A percentile compares a stretch with the other conserved stretches of the same genome.
Evolutionary conservation across 2,888 invertebrate species (phyloP).

Genomic region (Drosophila sordidula): DNA sequence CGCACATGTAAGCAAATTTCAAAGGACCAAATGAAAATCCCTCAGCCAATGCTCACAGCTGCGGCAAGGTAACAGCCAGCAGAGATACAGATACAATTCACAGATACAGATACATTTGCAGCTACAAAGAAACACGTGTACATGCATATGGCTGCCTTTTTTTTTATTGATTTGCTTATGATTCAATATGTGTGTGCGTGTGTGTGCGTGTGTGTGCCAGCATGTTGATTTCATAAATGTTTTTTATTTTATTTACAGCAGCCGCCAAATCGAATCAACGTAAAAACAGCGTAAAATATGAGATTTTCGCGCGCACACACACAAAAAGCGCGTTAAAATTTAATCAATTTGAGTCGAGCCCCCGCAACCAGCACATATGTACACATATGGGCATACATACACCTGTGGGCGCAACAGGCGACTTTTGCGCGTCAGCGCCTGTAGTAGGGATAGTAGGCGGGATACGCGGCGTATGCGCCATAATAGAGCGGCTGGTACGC

Average conservation of each 20-base stretch:
- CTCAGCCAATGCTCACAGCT: conserved; percentile 30
- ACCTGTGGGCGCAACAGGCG: conserved; percentile 6
- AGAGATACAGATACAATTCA: conserved; percentile 11
- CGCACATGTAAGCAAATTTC: conserved; percentile 78
- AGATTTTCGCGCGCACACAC: conserved; percentile 38
- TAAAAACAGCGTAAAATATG: conserved; percentile 39
- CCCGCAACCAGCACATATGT: no score
- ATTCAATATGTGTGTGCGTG: conserved; percentile 24
- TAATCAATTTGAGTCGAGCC: conserved; percentile 47
- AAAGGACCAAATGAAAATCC: conserved; percentile 49
- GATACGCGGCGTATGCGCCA: conserved; percentile 73
- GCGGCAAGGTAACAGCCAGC: conserved; percentile 13
- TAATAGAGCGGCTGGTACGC: conserved; percentile 68
- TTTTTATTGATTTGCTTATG: conserved; percentile 73
- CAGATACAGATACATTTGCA: conserved; percentile 8
- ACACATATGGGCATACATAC: not conserved
- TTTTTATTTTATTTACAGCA: conserved; percentile 49
- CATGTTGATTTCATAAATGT: conserved; percentile 70
- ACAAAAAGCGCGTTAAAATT: conserved; percentile 28
- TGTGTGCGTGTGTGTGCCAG: conserved; percentile 29
- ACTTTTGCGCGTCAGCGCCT: conserved; percentile 44
- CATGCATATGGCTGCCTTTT: conserved; percentile 18
- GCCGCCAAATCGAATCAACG: conserved; percentile 57
- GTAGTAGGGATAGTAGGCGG: conserved; percentile 66
- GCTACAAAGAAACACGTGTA: conserved; percentile 27